Evolutionary conservation across 2,888 invertebrate species (phyloP).

Genomic region (Colletes collaris): DNA sequence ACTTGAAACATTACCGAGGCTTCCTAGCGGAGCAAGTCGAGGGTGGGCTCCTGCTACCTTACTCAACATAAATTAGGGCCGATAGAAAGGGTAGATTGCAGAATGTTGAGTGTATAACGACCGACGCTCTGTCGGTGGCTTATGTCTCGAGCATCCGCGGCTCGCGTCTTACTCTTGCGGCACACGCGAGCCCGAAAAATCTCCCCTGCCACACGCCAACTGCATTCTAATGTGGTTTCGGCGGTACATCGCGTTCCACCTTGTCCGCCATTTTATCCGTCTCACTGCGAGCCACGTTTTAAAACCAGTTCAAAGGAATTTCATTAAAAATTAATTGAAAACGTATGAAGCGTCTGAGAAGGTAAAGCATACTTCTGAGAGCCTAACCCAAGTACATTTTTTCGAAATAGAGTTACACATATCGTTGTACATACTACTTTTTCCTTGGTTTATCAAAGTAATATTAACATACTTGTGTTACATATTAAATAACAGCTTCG

Average conservation of each 20-base stretch:
- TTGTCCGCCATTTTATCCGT: no score
- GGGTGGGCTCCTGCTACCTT: constrained; percentile 78
- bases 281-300: no score
- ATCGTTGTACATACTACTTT: no score
- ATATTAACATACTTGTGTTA: no score
- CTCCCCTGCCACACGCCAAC: constrained; percentile 56
- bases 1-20: constrained; percentile 82
- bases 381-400: no score
- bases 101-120: constrained; percentile 79
- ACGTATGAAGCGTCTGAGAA: no score
- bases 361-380: no score
- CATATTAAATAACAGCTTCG: no score
- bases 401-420: no score
- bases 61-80: constrained; percentile 82
- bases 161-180: constrained; percentile 68
- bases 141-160: constrained; percentile 67
- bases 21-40: constrained; percentile 73
- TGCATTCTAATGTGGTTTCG: constrained; percentile 48
- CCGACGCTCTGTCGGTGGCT: constrained; percentile 64
- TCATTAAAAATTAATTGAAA: no score
- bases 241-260: constrained; percentile 2
- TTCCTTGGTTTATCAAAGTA: no score
- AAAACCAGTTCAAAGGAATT: no score
- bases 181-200: constrained; percentile 67
- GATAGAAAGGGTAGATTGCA: constrained; percentile 82